Percentiles rank a stretch among this genome's conserved stretches.
These are phyloP conservation scores for Microtus obscurus DNA, from an alignment of 2,797 vertebrate species.

Conservation along the genomic window DNA sequence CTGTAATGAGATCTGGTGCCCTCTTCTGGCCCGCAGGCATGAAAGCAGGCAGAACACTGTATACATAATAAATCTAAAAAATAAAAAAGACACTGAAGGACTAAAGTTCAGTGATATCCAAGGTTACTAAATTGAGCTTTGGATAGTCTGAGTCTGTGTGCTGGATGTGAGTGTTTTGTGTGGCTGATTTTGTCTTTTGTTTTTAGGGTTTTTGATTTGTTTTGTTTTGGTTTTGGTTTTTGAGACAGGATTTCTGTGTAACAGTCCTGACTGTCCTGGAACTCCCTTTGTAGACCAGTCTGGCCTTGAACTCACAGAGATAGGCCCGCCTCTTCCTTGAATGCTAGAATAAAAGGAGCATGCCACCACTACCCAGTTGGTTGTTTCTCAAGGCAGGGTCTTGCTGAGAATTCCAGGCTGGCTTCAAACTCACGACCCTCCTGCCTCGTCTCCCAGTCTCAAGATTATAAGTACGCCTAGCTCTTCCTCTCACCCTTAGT, in stretches of 20 bases:
- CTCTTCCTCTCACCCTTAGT: neutral
- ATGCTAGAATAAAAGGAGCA: neutral
- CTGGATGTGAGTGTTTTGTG: neutral
- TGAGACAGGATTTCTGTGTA: neutral
- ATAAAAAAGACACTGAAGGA: neutral
- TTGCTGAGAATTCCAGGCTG: neutral
- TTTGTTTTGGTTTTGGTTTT: neutral
- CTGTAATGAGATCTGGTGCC: too few relatives aligned
- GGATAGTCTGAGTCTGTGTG: neutral
- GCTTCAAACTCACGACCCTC: neutral
- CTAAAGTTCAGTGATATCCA: slow-evolving; percentile 16
- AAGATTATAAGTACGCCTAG: neutral
- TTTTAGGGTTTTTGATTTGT: too few relatives aligned
- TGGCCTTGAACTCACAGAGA: neutral
- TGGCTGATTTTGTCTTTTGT: neutral
- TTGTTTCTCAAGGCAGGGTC: neutral
- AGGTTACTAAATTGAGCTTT: neutral
- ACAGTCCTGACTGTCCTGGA: neutral
- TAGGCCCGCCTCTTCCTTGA: neutral
- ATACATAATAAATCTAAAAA: too few relatives aligned
- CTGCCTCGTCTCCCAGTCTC: neutral
- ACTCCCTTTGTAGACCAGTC: neutral
- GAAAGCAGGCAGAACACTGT: too few relatives aligned
- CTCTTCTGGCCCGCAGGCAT: too few relatives aligned
- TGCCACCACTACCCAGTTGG: neutral